Conservation (phyloP, 2,113 vertebrate genomes). For the Hippocampus comes region DNA sequence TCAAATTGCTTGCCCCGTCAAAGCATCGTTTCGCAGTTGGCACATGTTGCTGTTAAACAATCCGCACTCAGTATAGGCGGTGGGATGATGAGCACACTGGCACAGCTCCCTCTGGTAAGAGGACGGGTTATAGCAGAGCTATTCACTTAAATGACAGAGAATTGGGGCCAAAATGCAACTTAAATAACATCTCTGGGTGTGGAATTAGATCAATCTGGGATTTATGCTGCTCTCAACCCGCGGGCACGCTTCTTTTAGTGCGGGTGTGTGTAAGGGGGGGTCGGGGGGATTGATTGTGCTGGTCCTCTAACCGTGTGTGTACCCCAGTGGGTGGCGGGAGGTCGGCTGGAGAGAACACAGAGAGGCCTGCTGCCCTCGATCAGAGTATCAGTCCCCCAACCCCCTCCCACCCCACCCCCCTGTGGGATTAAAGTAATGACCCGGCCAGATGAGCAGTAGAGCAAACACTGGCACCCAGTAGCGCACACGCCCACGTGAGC, state of each 20-base stretch:
- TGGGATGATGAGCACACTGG: slow-evolving; percentile 30
- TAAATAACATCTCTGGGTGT: slow-evolving; percentile 66
- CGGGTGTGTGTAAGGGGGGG: slow-evolving; percentile 16
- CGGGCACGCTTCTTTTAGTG: slow-evolving; percentile 48
- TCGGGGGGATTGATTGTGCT: slow-evolving; percentile 51
- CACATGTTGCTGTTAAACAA: slow-evolving; percentile 38
- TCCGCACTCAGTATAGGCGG: slow-evolving; percentile 12
- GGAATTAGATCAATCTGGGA: slow-evolving; percentile 76
- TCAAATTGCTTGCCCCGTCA: slow-evolving; percentile 10
- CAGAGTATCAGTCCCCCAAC: slow-evolving; percentile 41
- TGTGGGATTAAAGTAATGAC: slow-evolving; percentile 73
- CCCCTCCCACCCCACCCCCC: slow-evolving; percentile 33
- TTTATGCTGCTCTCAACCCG: slow-evolving; percentile 62
- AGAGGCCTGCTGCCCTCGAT: slow-evolving; percentile 56
- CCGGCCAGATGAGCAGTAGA: slow-evolving; percentile 63
- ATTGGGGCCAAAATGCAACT: slow-evolving; percentile 64
- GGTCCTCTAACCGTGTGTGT: slow-evolving; percentile 64
- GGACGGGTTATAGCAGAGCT: slow-evolving; percentile 34
- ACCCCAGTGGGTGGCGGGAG: slow-evolving; percentile 65
- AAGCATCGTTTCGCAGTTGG: slow-evolving; percentile 24
- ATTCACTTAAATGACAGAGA: slow-evolving; percentile 32
- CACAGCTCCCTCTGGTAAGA: slow-evolving; percentile 38
- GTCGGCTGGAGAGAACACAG: slow-evolving; percentile 39
- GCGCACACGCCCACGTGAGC: slow-evolving; percentile 44
- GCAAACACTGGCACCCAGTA: slow-evolving; percentile 55